Evolutionary conservation across 2,797 vertebrate genomes (phyloP).

Genomic region (Gallirallus australis): DNA sequence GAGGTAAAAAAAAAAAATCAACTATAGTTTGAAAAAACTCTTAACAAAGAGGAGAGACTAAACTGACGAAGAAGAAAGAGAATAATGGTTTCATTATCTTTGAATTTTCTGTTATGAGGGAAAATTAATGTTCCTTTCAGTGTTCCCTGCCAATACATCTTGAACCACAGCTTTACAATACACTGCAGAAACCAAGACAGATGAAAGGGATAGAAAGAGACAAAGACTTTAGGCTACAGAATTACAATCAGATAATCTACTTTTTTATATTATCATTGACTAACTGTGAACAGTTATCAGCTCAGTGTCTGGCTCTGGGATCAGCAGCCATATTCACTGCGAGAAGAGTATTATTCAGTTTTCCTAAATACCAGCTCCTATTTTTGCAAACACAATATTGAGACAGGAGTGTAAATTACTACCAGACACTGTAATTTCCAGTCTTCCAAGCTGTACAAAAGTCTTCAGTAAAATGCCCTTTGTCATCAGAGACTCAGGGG

Average conservation of each 20-base stretch:
- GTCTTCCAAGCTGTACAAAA: neutral
- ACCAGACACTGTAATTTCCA: neutral
- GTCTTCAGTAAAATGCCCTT: neutral
- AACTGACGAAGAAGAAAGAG: neutral
- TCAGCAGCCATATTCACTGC: neutral
- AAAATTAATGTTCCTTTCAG: conserved; percentile 21
- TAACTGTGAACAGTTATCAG: neutral
- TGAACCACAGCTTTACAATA: neutral
- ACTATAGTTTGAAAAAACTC: neutral
- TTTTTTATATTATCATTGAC: neutral
- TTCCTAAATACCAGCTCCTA: neutral
- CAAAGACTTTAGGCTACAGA: neutral
- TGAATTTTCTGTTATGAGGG: conserved; percentile 7
- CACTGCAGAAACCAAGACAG: neutral
- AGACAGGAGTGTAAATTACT: neutral
- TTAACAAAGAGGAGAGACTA: neutral
- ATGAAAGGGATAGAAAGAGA: neutral
- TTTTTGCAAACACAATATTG: neutral
- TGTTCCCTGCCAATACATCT: neutral
- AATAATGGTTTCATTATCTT: conserved; percentile 2
- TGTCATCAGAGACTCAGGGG: neutral
- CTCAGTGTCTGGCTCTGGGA: neutral
- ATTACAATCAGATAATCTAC: neutral
- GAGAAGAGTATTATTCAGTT: neutral
- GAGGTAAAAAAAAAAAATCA: neutral